These are phyloP conservation scores for Drosophila nr. perissopoda DNA, from an alignment of 2,888 invertebrate genomes.

Conservation along the genomic window DNA sequence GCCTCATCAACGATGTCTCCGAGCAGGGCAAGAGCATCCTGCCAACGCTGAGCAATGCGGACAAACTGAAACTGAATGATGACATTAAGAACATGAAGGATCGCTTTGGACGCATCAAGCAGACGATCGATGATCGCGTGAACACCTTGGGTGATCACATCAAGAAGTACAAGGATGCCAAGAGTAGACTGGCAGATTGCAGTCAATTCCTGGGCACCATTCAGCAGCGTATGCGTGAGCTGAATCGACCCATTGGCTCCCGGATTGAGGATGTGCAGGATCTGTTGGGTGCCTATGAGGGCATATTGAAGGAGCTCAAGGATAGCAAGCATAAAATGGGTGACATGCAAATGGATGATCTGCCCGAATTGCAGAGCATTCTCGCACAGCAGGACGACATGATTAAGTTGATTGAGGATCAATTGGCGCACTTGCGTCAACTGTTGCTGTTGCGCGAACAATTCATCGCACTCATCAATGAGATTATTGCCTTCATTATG, in stretches of 20 bases:
- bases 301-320: slow-evolving; percentile 91
- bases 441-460: slow-evolving; percentile 93
- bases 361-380: slow-evolving; percentile 92
- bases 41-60: slow-evolving; percentile 93
- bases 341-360: slow-evolving; percentile 91
- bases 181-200: slow-evolving; percentile 91
- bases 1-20: slow-evolving; percentile 90
- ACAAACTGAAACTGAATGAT: slow-evolving; percentile 93
- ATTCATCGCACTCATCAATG: slow-evolving; percentile 93
- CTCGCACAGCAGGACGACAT: slow-evolving; percentile 93
- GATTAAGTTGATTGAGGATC: slow-evolving; percentile 93
- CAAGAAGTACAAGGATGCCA: slow-evolving; percentile 92
- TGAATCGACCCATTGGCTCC: slow-evolving; percentile 94
- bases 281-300: slow-evolving; percentile 91
- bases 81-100: slow-evolving; percentile 92
- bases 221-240: slow-evolving; percentile 92
- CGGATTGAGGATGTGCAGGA: slow-evolving; percentile 95
- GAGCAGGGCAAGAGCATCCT: slow-evolving; percentile 93
- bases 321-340: slow-evolving; percentile 91
- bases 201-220: slow-evolving; percentile 92
- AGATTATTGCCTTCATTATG: slow-evolving; percentile 94
- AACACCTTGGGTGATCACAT: slow-evolving; percentile 91
- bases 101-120: slow-evolving; percentile 90
- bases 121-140: slow-evolving; percentile 91
- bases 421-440: slow-evolving; percentile 92